phyloP scores from a whole-genome alignment of 2,113 vertebrate species.

The Stercorarius parasiticus region DNA sequence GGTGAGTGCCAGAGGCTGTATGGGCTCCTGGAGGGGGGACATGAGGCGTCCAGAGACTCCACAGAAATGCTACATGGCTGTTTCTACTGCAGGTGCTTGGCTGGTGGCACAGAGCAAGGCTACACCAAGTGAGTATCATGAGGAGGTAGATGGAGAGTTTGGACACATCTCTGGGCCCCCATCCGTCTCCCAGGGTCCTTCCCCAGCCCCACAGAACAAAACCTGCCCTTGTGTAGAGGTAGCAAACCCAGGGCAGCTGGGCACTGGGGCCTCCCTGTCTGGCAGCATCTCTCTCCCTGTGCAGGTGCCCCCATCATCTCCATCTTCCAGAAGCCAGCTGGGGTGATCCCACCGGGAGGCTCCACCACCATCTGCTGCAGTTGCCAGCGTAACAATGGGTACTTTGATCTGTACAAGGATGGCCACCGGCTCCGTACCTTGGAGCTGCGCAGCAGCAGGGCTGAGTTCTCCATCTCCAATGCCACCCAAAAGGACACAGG shows the following conservation, averaged over 20 bases:
- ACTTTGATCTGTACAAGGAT: not conserved
- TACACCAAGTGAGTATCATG: not conserved
- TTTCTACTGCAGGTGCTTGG: slow-evolving; percentile 23
- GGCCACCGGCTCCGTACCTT: accelerated
- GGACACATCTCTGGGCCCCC: not conserved
- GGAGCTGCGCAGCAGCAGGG: not conserved
- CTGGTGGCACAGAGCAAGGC: not conserved
- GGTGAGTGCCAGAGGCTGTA: slow-evolving; percentile 4
- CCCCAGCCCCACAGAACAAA: not conserved
- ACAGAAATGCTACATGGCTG: not conserved
- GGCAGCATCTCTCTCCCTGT: not conserved
- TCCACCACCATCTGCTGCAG: slow-evolving; percentile 15
- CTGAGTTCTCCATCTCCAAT: not conserved
- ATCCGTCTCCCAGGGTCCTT: not conserved
- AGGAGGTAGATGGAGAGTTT: not conserved
- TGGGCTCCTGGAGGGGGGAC: not conserved
- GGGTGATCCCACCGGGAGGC: not conserved
- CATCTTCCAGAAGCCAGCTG: slow-evolving; percentile 23
- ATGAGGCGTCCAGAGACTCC: not conserved
- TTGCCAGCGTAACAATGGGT: not conserved
- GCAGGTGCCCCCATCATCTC: not conserved
- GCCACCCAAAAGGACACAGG: not conserved
- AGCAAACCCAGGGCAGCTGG: too few relatives aligned
- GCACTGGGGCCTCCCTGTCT: not conserved
- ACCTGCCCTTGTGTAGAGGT: not conserved